Evolutionary conservation across 2,113 vertebrate species (phyloP), one percentile per base, ranked within the genome.

Genomic region (Apodemus sylvaticus): DNA sequence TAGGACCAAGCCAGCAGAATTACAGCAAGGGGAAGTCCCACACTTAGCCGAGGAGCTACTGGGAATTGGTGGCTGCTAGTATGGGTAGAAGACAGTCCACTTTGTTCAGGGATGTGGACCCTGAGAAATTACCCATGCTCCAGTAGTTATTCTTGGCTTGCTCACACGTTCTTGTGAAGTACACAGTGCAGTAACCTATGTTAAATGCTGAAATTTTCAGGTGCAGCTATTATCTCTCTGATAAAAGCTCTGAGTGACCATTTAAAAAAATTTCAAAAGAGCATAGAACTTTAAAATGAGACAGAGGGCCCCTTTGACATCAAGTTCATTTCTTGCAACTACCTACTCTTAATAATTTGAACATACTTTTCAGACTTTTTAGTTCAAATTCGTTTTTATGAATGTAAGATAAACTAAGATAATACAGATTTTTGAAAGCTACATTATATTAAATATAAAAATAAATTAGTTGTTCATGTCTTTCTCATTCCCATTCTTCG

Each of bases 181-280:
- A 51, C 39, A 94, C 3, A 26, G 31, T 31, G 31, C n/a, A 70
- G 39, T 79, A 88, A 9, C 51, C 13, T 48, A 89, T 60, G 22
- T 39, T 39, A 82, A 64, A 36, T 89, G 70, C 13, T 53, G 34
- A 82, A 64, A 4, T 29, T 62, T 39, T 82, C 7, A 82, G 89
- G 48, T 42, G 24, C 17, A 82, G 16, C 29, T 19, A 53, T 89
- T 58, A 92, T 58, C 62, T 24, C 34, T 8, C 3, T 53, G 45
- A 58, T 83, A 89, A 58, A 92, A 74, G n/a, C 10, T 64, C 31
- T 48, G 45, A 60, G 20, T 83, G 39, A 71, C 16, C 34, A 39
- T 34, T 64, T 53, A 82, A 29, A 82, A 95, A 95, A 82, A 19
- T 55, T 88, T 81, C 39, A 62, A 81, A 95, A 83, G 66, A 93